Conservation (phyloP, 2,888 invertebrate species). For the Dryobota labecula region DNA sequence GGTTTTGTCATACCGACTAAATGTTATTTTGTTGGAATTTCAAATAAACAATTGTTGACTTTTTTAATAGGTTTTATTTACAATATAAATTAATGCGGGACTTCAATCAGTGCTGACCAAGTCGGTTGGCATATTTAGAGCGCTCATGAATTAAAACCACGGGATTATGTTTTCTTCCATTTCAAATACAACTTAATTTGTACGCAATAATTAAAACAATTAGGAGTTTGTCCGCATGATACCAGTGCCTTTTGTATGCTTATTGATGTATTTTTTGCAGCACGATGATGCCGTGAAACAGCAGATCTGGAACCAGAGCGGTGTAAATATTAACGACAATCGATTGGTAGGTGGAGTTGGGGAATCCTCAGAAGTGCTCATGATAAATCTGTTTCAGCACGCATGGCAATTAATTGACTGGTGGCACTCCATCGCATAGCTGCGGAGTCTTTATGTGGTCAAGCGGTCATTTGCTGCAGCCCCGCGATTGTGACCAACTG, state of each 20-base stretch:
- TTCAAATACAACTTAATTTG: conserved; percentile 86
- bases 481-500: conserved; percentile 64
- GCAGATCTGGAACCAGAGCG: conserved; percentile 59
- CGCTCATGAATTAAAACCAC: conserved; percentile 86
- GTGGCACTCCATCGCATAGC: conserved; percentile 69
- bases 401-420: conserved; percentile 84
- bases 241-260: conserved; percentile 60
- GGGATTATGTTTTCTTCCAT: conserved; percentile 79
- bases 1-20: conserved; percentile 90
- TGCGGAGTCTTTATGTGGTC: conserved; percentile 75
- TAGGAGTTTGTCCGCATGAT: conserved; percentile 65
- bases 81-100: conserved; percentile 84
- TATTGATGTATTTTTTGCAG: conserved; percentile 56
- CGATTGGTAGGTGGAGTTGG: conserved; percentile 61
- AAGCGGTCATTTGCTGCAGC: conserved; percentile 79
- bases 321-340: conserved; percentile 60
- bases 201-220: conserved; percentile 84
- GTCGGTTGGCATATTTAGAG: conserved; percentile 80
- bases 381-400: conserved; percentile 86
- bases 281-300: conserved; percentile 7
- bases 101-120: conserved; percentile 83
- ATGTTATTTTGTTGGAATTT: conserved; percentile 90
- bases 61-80: conserved; percentile 82
- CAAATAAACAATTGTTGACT: conserved; percentile 87
- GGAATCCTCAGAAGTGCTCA: conserved; percentile 83